Conservation (phyloP, 1,140 invertebrate species). For the Mercenaria mercenaria region DNA sequence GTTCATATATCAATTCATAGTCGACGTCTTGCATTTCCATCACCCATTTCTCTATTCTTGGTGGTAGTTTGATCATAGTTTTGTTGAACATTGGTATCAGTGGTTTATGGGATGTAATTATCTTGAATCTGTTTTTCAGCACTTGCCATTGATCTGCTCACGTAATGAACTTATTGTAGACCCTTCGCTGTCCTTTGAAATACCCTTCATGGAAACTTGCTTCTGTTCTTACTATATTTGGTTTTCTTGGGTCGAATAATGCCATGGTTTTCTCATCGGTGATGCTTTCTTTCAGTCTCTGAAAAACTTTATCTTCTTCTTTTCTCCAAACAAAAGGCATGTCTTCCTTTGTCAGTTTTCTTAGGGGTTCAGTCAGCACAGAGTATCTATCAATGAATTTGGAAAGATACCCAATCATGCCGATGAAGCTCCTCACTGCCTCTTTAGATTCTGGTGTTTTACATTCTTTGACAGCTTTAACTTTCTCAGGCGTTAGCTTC, state of each 20-base stretch:
- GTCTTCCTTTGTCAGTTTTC: conserved; percentile 70
- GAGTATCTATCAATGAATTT: conserved; percentile 76
- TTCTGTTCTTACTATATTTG: conserved; percentile 84
- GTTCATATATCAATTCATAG: conserved; percentile 63
- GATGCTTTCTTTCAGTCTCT: no score
- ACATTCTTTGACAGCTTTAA: conserved; percentile 68
- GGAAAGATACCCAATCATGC: conserved; percentile 72
- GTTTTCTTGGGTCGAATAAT: conserved; percentile 63
- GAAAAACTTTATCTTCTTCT: conserved; percentile 69
- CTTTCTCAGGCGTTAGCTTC: conserved; percentile 70
- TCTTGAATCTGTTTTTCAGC: conserved; percentile 76
- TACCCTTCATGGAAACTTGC: conserved; percentile 85
- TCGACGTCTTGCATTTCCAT: conserved; percentile 66
- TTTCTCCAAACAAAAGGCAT: conserved; percentile 68
- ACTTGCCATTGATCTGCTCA: conserved; percentile 82
- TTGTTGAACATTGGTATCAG: no score
- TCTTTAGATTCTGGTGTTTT: conserved; percentile 67
- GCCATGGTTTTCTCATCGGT: conserved; percentile 48
- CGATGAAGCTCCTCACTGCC: conserved; percentile 74
- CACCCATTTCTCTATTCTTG: conserved; percentile 56
- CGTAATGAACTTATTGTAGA: conserved; percentile 82
- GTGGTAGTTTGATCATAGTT: conserved; percentile 49
- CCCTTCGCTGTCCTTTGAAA: conserved; percentile 64
- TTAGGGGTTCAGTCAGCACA: conserved; percentile 67
- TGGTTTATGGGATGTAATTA: no score